Percentiles rank a stretch among this genome's conserved stretches.
These are phyloP conservation scores for Zingel zingel DNA, from an alignment of 2,113 vertebrate genomes.

Conservation along the genomic window DNA sequence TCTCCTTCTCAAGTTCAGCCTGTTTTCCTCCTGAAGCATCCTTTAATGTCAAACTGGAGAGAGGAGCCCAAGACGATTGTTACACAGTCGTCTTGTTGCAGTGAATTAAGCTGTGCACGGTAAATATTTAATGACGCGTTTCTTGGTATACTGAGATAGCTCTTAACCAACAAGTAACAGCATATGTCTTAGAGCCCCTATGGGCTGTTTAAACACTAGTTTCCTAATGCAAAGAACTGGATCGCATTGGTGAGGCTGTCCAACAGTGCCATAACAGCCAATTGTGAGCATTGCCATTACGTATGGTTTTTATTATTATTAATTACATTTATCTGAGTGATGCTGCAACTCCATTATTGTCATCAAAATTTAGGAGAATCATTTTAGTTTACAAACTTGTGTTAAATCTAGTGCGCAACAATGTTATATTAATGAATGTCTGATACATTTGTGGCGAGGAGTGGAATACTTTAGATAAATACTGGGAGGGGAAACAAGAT, in stretches of 20 bases:
- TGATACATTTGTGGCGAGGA: too few relatives aligned
- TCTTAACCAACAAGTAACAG: background rate
- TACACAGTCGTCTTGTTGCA: background rate
- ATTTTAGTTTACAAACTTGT: background rate
- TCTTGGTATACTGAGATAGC: background rate
- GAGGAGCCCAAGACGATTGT: conserved; percentile 6
- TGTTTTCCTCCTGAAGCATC: conserved; percentile 49
- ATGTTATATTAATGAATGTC: too few relatives aligned
- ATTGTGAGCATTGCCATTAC: background rate
- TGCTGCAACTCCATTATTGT: background rate
- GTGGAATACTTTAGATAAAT: too few relatives aligned
- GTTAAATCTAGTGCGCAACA: too few relatives aligned
- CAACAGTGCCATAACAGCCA: background rate
- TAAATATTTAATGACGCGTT: background rate
- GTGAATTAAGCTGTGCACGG: background rate
- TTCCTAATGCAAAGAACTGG: background rate
- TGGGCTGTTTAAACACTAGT: too few relatives aligned
- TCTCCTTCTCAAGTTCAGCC: conserved; percentile 71
- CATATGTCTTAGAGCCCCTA: background rate
- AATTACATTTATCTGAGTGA: background rate
- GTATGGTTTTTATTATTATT: background rate
- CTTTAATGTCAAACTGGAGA: conserved; percentile 30
- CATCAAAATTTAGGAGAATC: background rate
- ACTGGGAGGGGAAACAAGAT: too few relatives aligned
- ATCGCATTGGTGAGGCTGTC: background rate